Conservation (phyloP, 2,113 vertebrate species). For the Myanophis thanlyinensis region DNA sequence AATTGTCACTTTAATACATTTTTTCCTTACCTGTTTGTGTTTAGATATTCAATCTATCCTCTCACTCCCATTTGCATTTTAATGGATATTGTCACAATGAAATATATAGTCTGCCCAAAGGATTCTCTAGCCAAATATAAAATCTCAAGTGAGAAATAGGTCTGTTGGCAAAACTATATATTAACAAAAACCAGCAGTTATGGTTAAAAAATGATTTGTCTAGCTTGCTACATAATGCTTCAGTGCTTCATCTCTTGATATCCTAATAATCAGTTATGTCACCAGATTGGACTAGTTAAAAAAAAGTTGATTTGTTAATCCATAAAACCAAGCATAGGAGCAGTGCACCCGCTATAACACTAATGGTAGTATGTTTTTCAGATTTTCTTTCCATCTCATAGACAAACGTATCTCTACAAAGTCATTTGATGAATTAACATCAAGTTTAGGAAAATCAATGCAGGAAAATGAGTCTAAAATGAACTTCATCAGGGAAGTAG, state of each 20-base stretch:
- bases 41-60: background rate
- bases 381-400: background rate
- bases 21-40: background rate
- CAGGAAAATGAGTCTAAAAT: background rate
- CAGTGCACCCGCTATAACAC: background rate
- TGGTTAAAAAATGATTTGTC: background rate
- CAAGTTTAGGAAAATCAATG: background rate
- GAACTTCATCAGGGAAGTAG: background rate
- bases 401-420: background rate
- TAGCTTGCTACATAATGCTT: background rate
- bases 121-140: background rate
- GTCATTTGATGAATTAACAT: background rate
- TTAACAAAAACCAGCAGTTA: background rate
- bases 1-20: background rate
- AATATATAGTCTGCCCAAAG: background rate
- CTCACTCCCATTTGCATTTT: background rate
- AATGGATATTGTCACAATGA: background rate
- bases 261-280: background rate
- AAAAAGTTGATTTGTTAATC: background rate
- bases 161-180: background rate
- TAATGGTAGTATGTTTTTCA: background rate
- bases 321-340: background rate
- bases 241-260: background rate
- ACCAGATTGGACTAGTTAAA: background rate
- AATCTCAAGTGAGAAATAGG: background rate